Conservation (phyloP, 1,140 invertebrate species). For the Stegodyphus dumicola region DNA sequence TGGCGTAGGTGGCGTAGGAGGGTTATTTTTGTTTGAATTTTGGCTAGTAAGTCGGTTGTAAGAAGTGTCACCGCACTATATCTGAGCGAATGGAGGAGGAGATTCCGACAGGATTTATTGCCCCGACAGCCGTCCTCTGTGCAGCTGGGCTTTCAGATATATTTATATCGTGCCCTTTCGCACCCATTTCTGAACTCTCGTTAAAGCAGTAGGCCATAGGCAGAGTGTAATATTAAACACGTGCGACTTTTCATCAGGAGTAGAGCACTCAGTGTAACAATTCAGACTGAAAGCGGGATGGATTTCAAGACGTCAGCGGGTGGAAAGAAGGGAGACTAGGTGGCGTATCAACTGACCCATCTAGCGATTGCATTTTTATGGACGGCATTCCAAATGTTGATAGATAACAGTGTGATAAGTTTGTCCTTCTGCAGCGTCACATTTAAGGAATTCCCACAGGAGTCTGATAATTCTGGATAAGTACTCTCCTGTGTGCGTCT, state of each 20-base stretch:
- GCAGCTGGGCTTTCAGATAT: slow-evolving; percentile 58
- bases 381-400: no score
- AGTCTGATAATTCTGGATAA: no score
- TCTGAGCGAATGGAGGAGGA: slow-evolving; percentile 28
- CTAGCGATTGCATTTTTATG: no score
- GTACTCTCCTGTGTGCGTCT: no score
- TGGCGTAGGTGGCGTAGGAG: slow-evolving; percentile 55
- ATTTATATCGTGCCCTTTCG: slow-evolving; percentile 47
- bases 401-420: no score
- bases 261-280: background rate
- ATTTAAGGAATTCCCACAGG: no score
- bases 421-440: no score
- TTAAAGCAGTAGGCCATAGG: slow-evolving; percentile 16
- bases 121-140: slow-evolving; percentile 41
- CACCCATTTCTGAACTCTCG: slow-evolving; percentile 28
- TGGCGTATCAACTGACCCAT: no score
- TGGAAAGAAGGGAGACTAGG: no score
- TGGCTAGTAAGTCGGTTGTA: slow-evolving; percentile 32
- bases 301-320: no score
- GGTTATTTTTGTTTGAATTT: slow-evolving; percentile 41
- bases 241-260: slow-evolving; percentile 21
- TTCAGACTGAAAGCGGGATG: background rate
- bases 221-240: slow-evolving; percentile 45
- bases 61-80: slow-evolving; percentile 48
- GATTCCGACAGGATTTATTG: slow-evolving; percentile 42